A percentile compares a stretch with the other conserved stretches of the same genome.
phyloP scores from a whole-genome alignment of 2,797 vertebrate genomes.

The Anabacerthia variegaticeps region DNA sequence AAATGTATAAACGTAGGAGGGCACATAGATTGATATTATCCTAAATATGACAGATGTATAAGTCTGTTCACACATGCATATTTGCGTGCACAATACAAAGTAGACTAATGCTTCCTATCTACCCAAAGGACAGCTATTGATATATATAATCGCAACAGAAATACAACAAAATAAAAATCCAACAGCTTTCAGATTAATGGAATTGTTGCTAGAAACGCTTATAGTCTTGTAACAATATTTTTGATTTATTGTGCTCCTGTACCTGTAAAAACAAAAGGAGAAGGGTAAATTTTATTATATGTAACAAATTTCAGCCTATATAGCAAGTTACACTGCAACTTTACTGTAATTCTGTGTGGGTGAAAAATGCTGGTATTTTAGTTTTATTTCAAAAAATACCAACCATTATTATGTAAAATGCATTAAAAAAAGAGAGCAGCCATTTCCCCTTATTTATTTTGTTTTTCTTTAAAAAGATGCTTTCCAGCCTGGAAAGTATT shows the following conservation, averaged over 20 bases:
- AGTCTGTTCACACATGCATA: neutral
- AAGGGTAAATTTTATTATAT: neutral
- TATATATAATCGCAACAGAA: neutral
- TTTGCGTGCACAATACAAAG: neutral
- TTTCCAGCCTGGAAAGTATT: conserved; percentile 5
- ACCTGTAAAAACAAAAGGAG: neutral
- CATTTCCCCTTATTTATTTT: conserved; percentile 23
- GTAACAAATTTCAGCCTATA: neutral
- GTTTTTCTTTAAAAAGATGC: neutral
- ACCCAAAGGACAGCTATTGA: neutral
- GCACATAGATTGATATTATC: neutral
- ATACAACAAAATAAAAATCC: neutral
- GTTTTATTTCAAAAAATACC: conserved; percentile 26
- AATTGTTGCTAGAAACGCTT: neutral
- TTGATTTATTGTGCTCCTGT: neutral
- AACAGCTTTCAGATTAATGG: conserved; percentile 16
- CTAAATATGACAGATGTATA: neutral
- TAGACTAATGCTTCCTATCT: neutral
- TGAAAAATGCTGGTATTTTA: conserved; percentile 34
- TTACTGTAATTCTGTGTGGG: neutral
- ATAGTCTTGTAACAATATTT: neutral
- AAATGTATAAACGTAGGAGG: neutral
- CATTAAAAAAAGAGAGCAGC: neutral
- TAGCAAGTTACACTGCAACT: neutral
- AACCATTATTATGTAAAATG: neutral